A percentile compares a stretch with the other conserved stretches of the same genome.
Conservation (phyloP, 2,113 vertebrate genomes). For the Ctenodactylus gundi region DNA sequence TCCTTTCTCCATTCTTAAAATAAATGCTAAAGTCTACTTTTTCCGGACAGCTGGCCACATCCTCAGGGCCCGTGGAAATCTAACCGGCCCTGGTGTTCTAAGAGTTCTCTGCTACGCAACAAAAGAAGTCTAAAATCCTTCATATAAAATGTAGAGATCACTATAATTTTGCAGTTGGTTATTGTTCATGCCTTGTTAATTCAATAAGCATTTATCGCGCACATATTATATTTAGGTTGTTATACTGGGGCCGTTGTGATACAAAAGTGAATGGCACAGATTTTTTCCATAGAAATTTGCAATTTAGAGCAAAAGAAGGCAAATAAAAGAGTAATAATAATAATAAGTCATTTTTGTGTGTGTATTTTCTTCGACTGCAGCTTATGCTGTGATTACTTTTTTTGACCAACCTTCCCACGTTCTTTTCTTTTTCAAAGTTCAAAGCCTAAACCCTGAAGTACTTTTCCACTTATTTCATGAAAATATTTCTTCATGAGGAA, state of each 20-base stretch:
- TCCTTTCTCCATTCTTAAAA: slow-evolving; percentile 77
- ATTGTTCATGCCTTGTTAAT: background rate
- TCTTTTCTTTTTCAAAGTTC: background rate
- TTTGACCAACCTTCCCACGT: background rate
- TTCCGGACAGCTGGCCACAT: slow-evolving; percentile 91
- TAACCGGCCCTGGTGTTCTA: slow-evolving; percentile 89
- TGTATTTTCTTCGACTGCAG: background rate
- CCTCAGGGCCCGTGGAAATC: slow-evolving; percentile 88
- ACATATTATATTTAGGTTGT: background rate
- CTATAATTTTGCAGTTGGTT: background rate
- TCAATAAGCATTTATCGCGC: background rate
- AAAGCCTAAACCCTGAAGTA: background rate
- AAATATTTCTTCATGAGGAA: background rate
- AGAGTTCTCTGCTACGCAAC: background rate
- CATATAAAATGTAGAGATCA: background rate
- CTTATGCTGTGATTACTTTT: background rate
- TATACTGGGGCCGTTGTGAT: background rate
- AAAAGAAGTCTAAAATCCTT: background rate
- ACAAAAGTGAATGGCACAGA: background rate
- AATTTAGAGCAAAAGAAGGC: background rate
- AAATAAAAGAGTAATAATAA: background rate
- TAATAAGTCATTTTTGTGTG: background rate
- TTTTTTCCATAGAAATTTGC: background rate
- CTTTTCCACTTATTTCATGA: background rate
- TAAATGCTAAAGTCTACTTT: slow-evolving; percentile 94